Percentiles rank a stretch among this genome's conserved stretches.
Conservation (phyloP, 2,113 vertebrate species). For the Ciconia stormi region DNA sequence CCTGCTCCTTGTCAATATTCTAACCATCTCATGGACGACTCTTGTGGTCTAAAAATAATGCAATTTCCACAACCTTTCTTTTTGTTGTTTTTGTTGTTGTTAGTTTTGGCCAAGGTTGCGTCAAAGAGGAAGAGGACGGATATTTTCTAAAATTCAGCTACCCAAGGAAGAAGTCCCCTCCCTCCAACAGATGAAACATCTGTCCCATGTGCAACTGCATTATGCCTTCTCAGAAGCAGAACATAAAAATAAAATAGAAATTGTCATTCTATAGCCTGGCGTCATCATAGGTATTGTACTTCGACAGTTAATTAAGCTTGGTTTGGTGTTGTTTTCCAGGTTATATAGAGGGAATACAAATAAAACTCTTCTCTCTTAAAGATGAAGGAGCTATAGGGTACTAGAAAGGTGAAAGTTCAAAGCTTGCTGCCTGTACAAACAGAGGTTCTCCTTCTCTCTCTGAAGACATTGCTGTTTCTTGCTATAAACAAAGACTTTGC, state of each 20-base stretch:
- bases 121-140: background rate
- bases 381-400: background rate
- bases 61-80: background rate
- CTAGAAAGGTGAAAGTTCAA: background rate
- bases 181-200: background rate
- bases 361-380: background rate
- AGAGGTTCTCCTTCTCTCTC: background rate
- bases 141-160: conserved; percentile 9
- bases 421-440: background rate
- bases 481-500: background rate
- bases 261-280: background rate
- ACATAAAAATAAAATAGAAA: background rate
- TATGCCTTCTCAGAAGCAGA: background rate
- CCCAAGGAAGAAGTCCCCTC: background rate
- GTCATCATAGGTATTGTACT: background rate
- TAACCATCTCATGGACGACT: background rate
- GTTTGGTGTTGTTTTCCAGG: background rate
- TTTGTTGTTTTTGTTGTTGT: background rate
- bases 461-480: background rate
- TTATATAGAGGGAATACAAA: background rate
- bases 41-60: background rate
- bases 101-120: background rate
- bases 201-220: background rate
- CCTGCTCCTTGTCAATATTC: conserved; percentile 23
- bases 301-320: background rate